phyloP scores from a whole-genome alignment of 2,113 vertebrate genomes.

The Bostrychus sinensis region DNA sequence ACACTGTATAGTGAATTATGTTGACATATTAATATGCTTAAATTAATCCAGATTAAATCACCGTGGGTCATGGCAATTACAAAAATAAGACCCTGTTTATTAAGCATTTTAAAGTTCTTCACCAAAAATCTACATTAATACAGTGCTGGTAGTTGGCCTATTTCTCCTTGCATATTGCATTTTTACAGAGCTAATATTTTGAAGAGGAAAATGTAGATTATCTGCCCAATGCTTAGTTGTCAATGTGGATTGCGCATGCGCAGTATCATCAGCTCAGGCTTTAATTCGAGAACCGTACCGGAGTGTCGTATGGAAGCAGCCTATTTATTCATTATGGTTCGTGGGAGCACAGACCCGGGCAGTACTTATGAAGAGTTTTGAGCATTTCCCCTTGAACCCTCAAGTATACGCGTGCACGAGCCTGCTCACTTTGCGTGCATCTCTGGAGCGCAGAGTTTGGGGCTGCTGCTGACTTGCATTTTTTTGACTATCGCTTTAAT shows the following conservation, averaged over 20 bases:
- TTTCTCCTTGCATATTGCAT: too few species aligned
- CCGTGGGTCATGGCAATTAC: too few species aligned
- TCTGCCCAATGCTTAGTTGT: neutral
- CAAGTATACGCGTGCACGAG: neutral
- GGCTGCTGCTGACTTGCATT: conserved; percentile 19
- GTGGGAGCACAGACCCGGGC: neutral
- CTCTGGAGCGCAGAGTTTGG: neutral
- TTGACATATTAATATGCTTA: too few species aligned
- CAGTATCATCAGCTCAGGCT: conserved; percentile 8
- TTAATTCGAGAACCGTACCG: conserved; percentile 30
- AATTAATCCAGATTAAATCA: too few species aligned
- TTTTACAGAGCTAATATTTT: too few species aligned
- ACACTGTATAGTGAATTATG: too few species aligned
- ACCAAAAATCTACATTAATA: too few species aligned
- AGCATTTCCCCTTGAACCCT: neutral
- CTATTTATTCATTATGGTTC: conserved; percentile 10
- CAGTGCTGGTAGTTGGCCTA: too few species aligned
- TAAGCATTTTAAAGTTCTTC: too few species aligned
- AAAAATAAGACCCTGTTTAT: too few species aligned
- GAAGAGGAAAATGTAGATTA: too few species aligned
- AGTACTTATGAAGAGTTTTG: conserved; percentile 1
- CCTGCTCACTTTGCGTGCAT: neutral
- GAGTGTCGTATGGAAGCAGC: conserved; percentile 10
- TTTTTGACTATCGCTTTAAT: conserved; percentile 15
- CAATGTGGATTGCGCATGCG: conserved; percentile 53